A percentile compares a stretch with the other conserved stretches of the same genome.
Evolutionary conservation across 1,140 invertebrate genomes (phyloP).

Genomic region (Triops longicaudatus): DNA sequence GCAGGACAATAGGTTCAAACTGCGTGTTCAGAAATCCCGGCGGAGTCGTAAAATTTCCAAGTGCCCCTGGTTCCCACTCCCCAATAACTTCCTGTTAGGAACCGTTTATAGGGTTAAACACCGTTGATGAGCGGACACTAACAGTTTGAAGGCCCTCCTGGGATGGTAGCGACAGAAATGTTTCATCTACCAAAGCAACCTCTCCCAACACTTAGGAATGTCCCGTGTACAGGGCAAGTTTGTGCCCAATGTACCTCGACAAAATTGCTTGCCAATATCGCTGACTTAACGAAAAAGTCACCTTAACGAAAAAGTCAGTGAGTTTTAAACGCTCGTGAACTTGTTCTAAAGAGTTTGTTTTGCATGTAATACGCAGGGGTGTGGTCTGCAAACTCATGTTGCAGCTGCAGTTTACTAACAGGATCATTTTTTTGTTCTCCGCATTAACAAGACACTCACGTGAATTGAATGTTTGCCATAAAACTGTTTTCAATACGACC

Average conservation of each 20-base stretch:
- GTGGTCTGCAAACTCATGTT: no score
- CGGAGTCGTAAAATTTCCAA: not conserved
- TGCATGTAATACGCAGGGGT: no score
- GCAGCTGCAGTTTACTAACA: no score
- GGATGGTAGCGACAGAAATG: not conserved
- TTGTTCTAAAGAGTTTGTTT: no score
- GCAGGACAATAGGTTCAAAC: not conserved
- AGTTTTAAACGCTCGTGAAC: no score
- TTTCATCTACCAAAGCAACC: not conserved
- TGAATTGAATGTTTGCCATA: no score
- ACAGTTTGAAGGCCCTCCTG: conserved; percentile 1
- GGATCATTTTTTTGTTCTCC: no score
- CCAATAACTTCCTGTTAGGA: not conserved
- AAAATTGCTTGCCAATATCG: not conserved
- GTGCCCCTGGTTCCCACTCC: not conserved
- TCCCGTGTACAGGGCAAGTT: not conserved
- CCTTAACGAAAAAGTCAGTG: no score
- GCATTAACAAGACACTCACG: no score
- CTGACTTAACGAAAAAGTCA: no score
- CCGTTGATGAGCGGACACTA: not conserved
- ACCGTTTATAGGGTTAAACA: not conserved
- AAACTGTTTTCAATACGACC: no score
- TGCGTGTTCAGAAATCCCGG: not conserved
- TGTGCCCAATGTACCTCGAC: not conserved
- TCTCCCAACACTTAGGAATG: not conserved